These are phyloP conservation scores for Leptatherina wallacei DNA, from an alignment of 2,797 vertebrate genomes.

Conservation along the genomic window DNA sequence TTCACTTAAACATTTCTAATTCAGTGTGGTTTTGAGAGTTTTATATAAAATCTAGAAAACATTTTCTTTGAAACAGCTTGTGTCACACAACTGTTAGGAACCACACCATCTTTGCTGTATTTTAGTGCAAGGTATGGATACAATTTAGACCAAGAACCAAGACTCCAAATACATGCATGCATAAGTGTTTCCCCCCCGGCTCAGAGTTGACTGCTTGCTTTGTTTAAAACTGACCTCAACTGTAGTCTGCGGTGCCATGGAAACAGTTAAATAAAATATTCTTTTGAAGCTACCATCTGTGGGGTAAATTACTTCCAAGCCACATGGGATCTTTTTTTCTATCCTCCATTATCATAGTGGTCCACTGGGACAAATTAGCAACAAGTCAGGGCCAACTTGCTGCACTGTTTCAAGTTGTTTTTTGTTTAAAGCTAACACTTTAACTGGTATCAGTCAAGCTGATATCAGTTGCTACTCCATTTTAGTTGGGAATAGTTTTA, in stretches of 20 bases:
- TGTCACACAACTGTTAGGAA: not conserved
- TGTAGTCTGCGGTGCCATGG: not conserved
- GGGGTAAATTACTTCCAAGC: not conserved
- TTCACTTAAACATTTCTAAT: no score
- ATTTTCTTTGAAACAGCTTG: not conserved
- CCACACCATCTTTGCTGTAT: not conserved
- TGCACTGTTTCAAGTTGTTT: not conserved
- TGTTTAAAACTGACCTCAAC: not conserved
- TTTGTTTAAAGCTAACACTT: not conserved
- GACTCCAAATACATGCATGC: not conserved
- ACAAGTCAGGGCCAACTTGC: not conserved
- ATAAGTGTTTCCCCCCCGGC: not conserved
- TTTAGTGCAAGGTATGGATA: not conserved
- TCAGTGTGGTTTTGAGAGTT: not conserved
- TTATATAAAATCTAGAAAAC: not conserved
- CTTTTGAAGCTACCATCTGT: not conserved
- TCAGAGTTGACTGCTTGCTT: not conserved
- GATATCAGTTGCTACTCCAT: not conserved
- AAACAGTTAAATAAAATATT: not conserved
- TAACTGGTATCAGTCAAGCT: not conserved
- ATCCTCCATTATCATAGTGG: not conserved
- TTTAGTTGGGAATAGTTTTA: not conserved
- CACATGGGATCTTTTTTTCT: not conserved
- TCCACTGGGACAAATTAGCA: constrained; percentile 7
- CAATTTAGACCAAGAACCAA: not conserved